These are phyloP conservation scores for Stomorhina lunata DNA, from an alignment of 2,888 invertebrate species.

Conservation along the genomic window DNA sequence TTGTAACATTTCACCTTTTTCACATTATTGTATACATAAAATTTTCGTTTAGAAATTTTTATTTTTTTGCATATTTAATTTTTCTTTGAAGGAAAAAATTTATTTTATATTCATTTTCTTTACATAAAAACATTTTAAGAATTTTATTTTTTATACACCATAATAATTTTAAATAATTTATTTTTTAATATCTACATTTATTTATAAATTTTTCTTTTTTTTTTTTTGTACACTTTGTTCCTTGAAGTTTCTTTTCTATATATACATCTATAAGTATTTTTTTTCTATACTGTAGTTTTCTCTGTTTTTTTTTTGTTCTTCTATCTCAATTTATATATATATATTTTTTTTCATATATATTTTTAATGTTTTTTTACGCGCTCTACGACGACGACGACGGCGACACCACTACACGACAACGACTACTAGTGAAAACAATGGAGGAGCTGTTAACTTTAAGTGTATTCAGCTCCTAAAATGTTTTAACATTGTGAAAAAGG, in stretches of 20 bases:
- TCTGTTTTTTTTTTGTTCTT: conserved; percentile 18
- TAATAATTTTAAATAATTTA: background rate
- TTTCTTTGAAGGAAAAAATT: background rate
- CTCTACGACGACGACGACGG: conserved; percentile 70
- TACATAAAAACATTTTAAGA: background rate
- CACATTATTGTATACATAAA: conserved; percentile 60
- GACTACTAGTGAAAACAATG: conserved; percentile 43
- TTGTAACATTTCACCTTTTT: conserved; percentile 17
- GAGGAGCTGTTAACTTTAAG: conserved; percentile 59
- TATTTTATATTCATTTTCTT: background rate
- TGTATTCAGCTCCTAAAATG: conserved; percentile 35
- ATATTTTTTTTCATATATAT: conserved; percentile 26
- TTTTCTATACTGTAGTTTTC: conserved; percentile 39
- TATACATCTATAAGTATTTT: too few species aligned
- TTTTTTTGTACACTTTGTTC: conserved; percentile 50
- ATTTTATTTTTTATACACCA: background rate
- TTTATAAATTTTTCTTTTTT: background rate
- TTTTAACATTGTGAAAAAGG: conserved; percentile 4
- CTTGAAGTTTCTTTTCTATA: conserved; percentile 55
- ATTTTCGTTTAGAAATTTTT: conserved; percentile 29
- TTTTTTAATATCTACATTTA: conserved; percentile 10
- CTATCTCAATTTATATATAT: conserved; percentile 28
- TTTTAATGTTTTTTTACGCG: conserved; percentile 61
- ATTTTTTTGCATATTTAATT: conserved; percentile 16
- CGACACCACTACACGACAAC: conserved; percentile 78